Conservation (phyloP, 1,140 invertebrate genomes). For the Zaprionus ghesquierei region DNA sequence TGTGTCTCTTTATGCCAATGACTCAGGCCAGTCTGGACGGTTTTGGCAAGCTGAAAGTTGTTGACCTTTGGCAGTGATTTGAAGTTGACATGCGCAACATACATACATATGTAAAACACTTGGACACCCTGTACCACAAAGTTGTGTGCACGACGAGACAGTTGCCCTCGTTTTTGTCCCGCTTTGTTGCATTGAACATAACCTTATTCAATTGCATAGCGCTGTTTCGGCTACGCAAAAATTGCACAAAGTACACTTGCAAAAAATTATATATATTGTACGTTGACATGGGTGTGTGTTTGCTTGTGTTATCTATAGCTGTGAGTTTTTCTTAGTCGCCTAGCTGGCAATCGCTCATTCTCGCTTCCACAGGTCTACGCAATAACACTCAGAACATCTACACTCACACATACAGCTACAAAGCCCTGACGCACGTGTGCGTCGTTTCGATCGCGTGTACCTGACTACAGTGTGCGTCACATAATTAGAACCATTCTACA, state of each 20-base stretch:
- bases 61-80: slow-evolving; percentile 68
- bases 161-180: slow-evolving; percentile 49
- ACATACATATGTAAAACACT: slow-evolving; percentile 19
- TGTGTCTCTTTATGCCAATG: slow-evolving; percentile 8
- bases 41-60: slow-evolving; percentile 47
- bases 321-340: slow-evolving; percentile 8
- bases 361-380: neutral
- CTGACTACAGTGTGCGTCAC: neutral
- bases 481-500: neutral
- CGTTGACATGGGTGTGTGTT: slow-evolving; percentile 1
- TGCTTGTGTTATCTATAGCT: neutral
- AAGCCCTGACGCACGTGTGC: slow-evolving; percentile 9
- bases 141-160: neutral
- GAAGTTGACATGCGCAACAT: slow-evolving; percentile 52
- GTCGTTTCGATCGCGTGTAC: slow-evolving; percentile 24
- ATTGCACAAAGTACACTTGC: neutral
- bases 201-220: slow-evolving; percentile 43
- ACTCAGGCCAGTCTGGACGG: slow-evolving; percentile 18
- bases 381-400: neutral
- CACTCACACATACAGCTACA: neutral
- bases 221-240: neutral
- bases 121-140: neutral
- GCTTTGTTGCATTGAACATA: slow-evolving; percentile 45
- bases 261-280: neutral
- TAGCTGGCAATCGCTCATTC: neutral